Evolutionary conservation across 2,113 vertebrate species (phyloP), one percentile per base, ranked within the genome.

Genomic region (Burhinus bistriatus): DNA sequence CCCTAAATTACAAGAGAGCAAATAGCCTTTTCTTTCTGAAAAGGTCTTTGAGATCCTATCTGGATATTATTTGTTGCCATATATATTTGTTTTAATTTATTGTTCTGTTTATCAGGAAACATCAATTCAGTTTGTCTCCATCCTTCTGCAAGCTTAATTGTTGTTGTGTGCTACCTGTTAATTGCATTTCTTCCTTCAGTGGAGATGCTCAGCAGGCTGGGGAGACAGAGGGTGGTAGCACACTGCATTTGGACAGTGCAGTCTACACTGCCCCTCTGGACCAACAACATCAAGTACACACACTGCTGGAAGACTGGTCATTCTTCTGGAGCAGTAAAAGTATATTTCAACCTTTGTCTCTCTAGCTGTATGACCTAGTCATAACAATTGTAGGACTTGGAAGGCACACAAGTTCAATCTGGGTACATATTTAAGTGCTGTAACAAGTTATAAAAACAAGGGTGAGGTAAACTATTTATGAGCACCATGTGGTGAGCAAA

Each of bases 201-300:
- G 22, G 40, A 87, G 42, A 38, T 34, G 12, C 15, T 81, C 19
- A 72, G 18, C 17, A 58, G 30, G 11, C 1, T 66, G 18, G 6
- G 5, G 19, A 75, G 45, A 14, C 9, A 47, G 55, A 61, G 30
- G 11, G 9, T 47, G 23, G 30, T 26, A 47, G 44, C 30, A 36
- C 15, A 9, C 12, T 70, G 26, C 19, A 10, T 70, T 76, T 89
- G 40, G 26, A 34, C 40, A 9, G 16, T 61, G 22, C 58, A 52
- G 13, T 15, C n/a, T 49, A 5, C 11, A 6, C 29, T 62, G 19
- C 9, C 20, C 7, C 11, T 66, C 36, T 34, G 23, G 61, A 79
- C 23, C 36, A 62, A 29, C 12, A 27, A 2, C 0, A 1, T 27
- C 51, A 64, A 27, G 8, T 29, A 7, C 8, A 17, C 12, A 44